phyloP scores from a whole-genome alignment of 2,888 invertebrate species.

The Erebia palarica region DNA sequence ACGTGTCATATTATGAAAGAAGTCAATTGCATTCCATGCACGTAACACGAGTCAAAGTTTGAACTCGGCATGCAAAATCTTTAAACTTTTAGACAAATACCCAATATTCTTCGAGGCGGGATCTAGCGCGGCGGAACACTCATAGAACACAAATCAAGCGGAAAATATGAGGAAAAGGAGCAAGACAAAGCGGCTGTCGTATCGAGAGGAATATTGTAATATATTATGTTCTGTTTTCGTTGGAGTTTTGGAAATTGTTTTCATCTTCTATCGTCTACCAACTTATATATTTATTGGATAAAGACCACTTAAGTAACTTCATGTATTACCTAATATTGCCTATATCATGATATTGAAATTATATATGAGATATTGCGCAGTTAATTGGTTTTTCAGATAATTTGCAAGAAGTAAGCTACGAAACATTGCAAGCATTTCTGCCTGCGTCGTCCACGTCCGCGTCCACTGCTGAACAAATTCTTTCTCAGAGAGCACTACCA shows the following conservation, averaged over 20 bases:
- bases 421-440: too few relatives aligned
- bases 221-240: slow-evolving; percentile 69
- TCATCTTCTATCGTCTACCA: slow-evolving; percentile 32
- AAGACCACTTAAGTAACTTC: too few relatives aligned
- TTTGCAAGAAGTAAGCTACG: too few relatives aligned
- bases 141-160: slow-evolving; percentile 71
- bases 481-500: too few relatives aligned
- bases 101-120: slow-evolving; percentile 66
- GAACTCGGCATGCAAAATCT: slow-evolving; percentile 19
- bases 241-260: slow-evolving; percentile 70
- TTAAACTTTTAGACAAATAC: slow-evolving; percentile 61
- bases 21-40: neutral
- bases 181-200: slow-evolving; percentile 68
- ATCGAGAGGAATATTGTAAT: slow-evolving; percentile 69
- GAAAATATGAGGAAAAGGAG: slow-evolving; percentile 62
- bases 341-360: too few relatives aligned
- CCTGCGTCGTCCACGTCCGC: too few relatives aligned
- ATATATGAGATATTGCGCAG: too few relatives aligned
- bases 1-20: neutral
- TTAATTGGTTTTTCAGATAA: too few relatives aligned
- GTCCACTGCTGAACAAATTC: too few relatives aligned
- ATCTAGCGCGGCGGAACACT: slow-evolving; percentile 63
- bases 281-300: too few relatives aligned
- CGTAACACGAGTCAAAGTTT: slow-evolving; percentile 12
- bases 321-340: neutral